Base-by-base conservation (phyloP, 2,888 invertebrate genomes). In the Colletes collaris region DNA sequence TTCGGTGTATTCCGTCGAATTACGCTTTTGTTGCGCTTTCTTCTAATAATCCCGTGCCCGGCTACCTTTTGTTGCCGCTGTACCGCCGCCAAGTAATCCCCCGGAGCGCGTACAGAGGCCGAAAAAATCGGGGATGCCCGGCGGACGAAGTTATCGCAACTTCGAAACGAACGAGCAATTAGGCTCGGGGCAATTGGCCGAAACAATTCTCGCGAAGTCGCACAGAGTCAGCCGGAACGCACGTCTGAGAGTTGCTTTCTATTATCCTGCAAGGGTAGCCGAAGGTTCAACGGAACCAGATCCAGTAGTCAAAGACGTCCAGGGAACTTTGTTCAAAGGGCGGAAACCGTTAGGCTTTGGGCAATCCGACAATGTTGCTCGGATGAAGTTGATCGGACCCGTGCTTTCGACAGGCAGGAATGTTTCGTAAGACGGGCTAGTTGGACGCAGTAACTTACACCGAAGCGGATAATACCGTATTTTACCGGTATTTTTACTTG, bases 1-100 rank as follows among this genome's bases (percentile, higher is more conserved):
- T 66, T 69, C 65, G 53, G 19, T 63, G 71, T 69, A 62, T 76
- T 80, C 55, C 59, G 37, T 58, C 55, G 66, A 63, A 64, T 76
- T 76, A 76, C 68, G 16, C 64, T 10, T 53, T 27, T 8, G 64
- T 44, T n/a, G 52, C 52, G 58, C 59, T 68, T 77, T 63, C 76
- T 77, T 68, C 46, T 35, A 59, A 70, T 75, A 76, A 77, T 63
- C 56, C 49, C 16, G n/a, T 8, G 44, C 7, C 7, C 44, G 71
- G 56, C 63, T 71, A 52, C 59, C 65, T 60, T 65, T 27, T 49
- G 59, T 59, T 55, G 59, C 5, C 10, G 19, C 3, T 62, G 19
- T 52, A 58, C 46, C n/a, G 8, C 46, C 27, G 60, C 50, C 75
- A 62, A 62, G 66, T 63, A 76, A 77, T 77, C 58, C 55, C 37